Conservation (phyloP, 2,797 vertebrate genomes). For the Pitangus sulphuratus region DNA sequence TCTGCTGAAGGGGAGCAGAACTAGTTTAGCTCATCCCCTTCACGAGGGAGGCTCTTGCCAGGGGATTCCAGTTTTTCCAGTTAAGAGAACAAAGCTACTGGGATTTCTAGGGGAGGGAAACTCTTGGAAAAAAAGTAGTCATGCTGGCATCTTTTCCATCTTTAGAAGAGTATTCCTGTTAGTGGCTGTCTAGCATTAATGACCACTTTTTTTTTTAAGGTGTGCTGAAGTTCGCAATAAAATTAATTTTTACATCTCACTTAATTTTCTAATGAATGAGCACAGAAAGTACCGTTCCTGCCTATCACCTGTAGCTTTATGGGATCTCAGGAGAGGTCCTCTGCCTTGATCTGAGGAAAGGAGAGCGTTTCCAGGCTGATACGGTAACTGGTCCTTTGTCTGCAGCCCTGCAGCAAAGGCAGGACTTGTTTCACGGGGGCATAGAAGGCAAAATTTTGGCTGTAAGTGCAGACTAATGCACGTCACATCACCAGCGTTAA, state of each 20-base stretch:
- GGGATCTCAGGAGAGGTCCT: background rate
- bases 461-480: background rate
- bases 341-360: background rate
- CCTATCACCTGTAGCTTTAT: background rate
- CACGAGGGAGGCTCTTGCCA: background rate
- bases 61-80: background rate
- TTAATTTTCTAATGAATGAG: background rate
- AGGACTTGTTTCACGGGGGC: background rate
- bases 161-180: background rate
- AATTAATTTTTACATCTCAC: background rate
- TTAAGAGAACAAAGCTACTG: background rate
- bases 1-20: background rate
- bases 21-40: background rate
- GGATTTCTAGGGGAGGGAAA: background rate
- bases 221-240: background rate
- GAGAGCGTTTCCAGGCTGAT: background rate
- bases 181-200: background rate
- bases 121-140: background rate
- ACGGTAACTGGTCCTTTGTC: background rate
- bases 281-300: background rate
- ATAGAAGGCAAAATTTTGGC: background rate
- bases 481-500: background rate
- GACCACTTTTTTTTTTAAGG: background rate
- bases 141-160: background rate
- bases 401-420: background rate